Base-by-base conservation (phyloP, 2,797 vertebrate species). In the Thalassophryne amazonica region DNA sequence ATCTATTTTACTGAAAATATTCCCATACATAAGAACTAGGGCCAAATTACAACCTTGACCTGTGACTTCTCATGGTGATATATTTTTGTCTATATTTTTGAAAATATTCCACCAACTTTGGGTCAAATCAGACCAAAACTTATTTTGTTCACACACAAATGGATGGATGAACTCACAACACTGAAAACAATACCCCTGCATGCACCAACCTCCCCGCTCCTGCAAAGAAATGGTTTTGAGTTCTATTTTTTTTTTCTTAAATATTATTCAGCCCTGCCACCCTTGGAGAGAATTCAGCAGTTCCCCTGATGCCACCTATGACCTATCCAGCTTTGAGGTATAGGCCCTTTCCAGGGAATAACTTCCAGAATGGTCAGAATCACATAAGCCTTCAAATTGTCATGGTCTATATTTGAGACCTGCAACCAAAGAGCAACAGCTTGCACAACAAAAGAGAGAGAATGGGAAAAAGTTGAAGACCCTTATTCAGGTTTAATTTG, bases 361-460 rank as follows among this genome's bases (percentile, higher is more conserved):
- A 67, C 60, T 80, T 70, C 46, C 57, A 33, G 40, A 55, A 73
- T 37, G 70, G 62, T 64, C 62, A 56, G 71, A 60, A 49, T 62
- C 4, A 47, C 73, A 76, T 86, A 86, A 82, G 65, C 76, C 79
- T 81, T 72, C 53, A 73, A 73, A 69, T 75, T 74, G 81, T 84
- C 79, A 87, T 88, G 81, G 76, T 86, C 88, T 88, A 87, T 84
- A 86, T 80, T 88, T 88, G 76, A 85, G 73, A 80, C 68, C 66
- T 81, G 80, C 76, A 86, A 87, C 83, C 80, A 68, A 73, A 86
- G 86, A 89, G 86, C 86, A 85, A 84, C 86, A 77, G 64, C 76
- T 72, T 71, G 75, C 70, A 72, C 31, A 65, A 69, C 67, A 62
- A 76, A 80, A 66, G 21, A 53, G 56, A 65, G 52, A 11, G 37